Conservation (phyloP, 2,888 invertebrate species). For the Pecten maximus region DNA sequence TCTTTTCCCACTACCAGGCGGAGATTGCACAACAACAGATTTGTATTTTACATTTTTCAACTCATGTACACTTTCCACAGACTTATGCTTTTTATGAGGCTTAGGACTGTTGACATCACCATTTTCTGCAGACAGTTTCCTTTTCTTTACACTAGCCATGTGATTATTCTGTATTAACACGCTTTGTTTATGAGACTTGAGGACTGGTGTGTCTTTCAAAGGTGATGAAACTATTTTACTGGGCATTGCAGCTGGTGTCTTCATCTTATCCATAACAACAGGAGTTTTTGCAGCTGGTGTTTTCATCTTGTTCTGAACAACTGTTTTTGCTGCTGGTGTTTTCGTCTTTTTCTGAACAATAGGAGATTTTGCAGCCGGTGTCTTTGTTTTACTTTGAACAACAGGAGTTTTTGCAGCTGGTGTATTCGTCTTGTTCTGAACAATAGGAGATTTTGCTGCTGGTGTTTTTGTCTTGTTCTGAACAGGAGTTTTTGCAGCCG, state of each 20-base stretch:
- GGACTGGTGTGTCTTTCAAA: not conserved
- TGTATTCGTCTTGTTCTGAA: not conserved
- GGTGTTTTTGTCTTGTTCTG: not conserved
- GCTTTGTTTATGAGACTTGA: not conserved
- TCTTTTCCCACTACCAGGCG: not conserved
- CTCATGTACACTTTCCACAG: not conserved
- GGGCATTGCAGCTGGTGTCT: not conserved
- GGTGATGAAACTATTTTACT: not conserved
- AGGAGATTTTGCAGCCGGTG: not conserved
- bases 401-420: not conserved
- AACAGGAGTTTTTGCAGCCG: not conserved
- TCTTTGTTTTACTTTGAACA: constrained; percentile 14
- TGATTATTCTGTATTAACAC: not conserved
- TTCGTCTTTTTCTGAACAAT: not conserved
- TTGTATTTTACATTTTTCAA: not conserved
- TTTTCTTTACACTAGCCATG: not conserved
- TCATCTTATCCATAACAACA: not conserved
- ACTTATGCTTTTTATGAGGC: not conserved
- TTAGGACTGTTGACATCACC: not conserved
- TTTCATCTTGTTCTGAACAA: not conserved
- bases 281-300: not conserved
- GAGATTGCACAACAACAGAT: not conserved
- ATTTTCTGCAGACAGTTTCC: not conserved
- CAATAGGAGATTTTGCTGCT: not conserved
- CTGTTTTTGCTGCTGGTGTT: not conserved